Base-by-base conservation (phyloP, 1,140 invertebrate genomes). In the Nebria ingens region DNA sequence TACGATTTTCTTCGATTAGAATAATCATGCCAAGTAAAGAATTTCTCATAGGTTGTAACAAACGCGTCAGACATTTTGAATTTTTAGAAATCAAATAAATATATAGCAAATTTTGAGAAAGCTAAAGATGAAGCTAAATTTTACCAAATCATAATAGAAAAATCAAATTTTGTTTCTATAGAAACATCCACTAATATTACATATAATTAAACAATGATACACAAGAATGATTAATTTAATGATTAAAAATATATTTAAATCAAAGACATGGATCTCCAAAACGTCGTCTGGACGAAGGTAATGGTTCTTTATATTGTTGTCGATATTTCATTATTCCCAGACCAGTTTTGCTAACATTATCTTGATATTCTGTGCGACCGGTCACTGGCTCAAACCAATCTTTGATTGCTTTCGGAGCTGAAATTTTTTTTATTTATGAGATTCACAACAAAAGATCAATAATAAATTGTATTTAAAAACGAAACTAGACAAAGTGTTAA, bases 351-450 rank as follows among this genome's bases (percentile, higher is more conserved):
- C 75, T 77, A 49, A 79, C 73, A 0, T 73, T 76, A 56, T 81
- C 79, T 68, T 76, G 73, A 51, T 82, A 83, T 57, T 82, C 80
- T 0, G 78, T 75, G 12, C 72, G 65, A 3, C 79, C 79, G 0
- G 76, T 76, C 55, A 71, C 74, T 6, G 72, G 72, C 2, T 68
- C 67, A 52, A 74, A 75, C 74, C 75, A 81, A 2, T 67, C 64
- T n/a, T 69, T 65, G 15, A 75, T 65, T 4, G 66, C 65, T 53
- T 71, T 65, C 17, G 77, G 72, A 55, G 65, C 69, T 73, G 53
- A 51, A 62, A 61, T n/a, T 52, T 17, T 1, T 13, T 29, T 29
- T 6, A 29, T 29, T n/a, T n/a, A n/a, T n/a, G n/a, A n/a, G n/a
- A n/a, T n/a, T n/a, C n/a, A n/a, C n/a, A n/a, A n/a, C n/a, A n/a